Evolutionary conservation across 64 coral and sea anemone genomes (phyloP).

Genomic region (Pachyseris speciosa): DNA sequence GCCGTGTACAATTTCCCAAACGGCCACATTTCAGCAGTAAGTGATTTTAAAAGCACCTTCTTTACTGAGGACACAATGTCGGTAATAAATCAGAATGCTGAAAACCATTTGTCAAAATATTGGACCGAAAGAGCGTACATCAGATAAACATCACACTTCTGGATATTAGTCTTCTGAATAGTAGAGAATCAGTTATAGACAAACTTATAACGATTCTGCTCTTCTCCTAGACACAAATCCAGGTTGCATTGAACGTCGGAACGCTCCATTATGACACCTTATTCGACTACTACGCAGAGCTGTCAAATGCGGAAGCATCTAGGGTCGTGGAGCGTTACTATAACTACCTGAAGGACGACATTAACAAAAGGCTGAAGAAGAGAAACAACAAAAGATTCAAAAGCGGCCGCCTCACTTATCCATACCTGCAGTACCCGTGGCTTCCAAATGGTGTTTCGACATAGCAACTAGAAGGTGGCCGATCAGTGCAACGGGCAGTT

Average conservation of each 20-base stretch:
- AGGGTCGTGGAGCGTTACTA: constrained; percentile 2
- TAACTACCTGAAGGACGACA: neutral
- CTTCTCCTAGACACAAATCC: neutral
- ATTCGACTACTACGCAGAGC: constrained; percentile 52
- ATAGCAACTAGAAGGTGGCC: too few species aligned
- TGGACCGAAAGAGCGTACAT: too few species aligned
- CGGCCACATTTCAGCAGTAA: constrained; percentile 76
- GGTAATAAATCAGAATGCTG: too few species aligned
- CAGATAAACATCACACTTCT: too few species aligned
- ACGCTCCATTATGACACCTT: constrained; percentile 35
- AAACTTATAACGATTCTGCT: neutral
- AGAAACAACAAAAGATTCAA: constrained; percentile 43
- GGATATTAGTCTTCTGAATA: too few species aligned
- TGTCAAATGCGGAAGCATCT: neutral
- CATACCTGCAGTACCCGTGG: constrained; percentile 59
- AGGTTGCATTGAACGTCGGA: constrained; percentile 23
- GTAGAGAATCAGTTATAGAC: too few species aligned
- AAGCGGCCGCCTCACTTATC: constrained; percentile 49
- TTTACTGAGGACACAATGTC: too few species aligned
- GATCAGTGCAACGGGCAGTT: too few species aligned
- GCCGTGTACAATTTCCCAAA: constrained; percentile 61
- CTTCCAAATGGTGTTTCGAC: constrained; percentile 62
- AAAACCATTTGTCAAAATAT: too few species aligned
- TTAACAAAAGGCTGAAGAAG: constrained; percentile 5
- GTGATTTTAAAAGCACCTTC: neutral